Evolutionary conservation across 1,140 invertebrate genomes (phyloP), one percentile per base, ranked within the genome.

Genomic region (Battus philenor): DNA sequence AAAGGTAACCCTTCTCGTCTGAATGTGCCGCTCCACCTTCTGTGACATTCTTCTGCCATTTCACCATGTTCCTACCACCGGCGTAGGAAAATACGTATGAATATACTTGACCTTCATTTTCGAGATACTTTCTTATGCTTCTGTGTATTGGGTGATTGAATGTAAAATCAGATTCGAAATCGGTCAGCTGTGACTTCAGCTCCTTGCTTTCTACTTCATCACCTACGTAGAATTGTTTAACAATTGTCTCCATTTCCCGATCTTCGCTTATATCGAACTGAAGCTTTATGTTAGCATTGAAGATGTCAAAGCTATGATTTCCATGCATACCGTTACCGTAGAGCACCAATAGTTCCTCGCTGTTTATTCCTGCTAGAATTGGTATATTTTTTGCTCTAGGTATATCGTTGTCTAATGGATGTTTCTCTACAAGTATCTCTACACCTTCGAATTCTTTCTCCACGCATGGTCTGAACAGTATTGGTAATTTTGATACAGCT

Each of bases 1-100:
- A 70, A 27, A 73, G 16, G 26, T 70, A 73, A 0, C 54, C 44
- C 0, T 61, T 36, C 17, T 73, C 69, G 29, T 73, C 69, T 11
- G 38, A 49, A 44, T 73, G 69, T 1, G 43, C 17, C 0, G 59
- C 67, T 1, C 56, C 59, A 3, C 22, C 31, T 5, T 15, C 12
- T 7, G 53, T 60, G 6, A 58, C 22, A 11, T 62, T 59, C 10
- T 4, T 4, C 1, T 9, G 10, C 4, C 34, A 38, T 13, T 58
- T 66, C 1, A 50, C 7, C 7, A 48, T 45, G 36, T 61, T 64
- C 11, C 59, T 50, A 5, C 24, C 48, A 8, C 66, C 69, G 2
- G 11, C 12, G 27, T 69, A 72, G 0, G 56, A 49, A 26, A 73
- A 73, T 24, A 70, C 24, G 43, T 70, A 70, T 15, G 60, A 44